phyloP scores from a whole-genome alignment of 2,113 vertebrate species.

The Elgaria multicarinata region DNA sequence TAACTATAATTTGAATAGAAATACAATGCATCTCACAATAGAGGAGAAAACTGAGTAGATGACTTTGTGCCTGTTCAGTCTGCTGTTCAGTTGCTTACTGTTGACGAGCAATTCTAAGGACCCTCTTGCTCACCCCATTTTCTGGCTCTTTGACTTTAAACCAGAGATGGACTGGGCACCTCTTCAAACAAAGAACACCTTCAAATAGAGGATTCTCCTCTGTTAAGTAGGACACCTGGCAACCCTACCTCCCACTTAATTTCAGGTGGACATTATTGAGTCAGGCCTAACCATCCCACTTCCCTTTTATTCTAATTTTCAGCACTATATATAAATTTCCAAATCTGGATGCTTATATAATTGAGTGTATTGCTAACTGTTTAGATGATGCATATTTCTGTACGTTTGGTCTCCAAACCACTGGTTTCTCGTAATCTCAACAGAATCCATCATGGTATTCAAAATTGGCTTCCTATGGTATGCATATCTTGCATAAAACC shows the following conservation, averaged over 20 bases:
- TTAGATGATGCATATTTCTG: not conserved
- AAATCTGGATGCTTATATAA: not conserved
- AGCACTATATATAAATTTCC: not conserved
- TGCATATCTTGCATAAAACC: not conserved
- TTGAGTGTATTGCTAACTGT: not conserved
- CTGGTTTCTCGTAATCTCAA: not conserved
- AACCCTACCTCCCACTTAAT: not conserved
- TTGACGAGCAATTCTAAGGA: too few species aligned
- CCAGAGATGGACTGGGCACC: too few species aligned
- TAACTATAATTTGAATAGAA: too few species aligned
- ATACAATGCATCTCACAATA: too few species aligned
- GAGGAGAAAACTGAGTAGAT: too few species aligned
- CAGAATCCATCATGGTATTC: not conserved
- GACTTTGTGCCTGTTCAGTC: too few species aligned
- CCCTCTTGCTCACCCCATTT: too few species aligned
- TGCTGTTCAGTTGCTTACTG: too few species aligned
- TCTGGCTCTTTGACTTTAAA: too few species aligned
- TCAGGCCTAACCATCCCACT: not conserved
- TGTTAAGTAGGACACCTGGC: too few species aligned
- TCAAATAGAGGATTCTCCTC: too few species aligned
- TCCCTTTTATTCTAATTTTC: not conserved
- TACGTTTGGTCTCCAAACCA: not conserved
- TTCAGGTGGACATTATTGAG: not conserved
- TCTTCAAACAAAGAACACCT: too few species aligned
- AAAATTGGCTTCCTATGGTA: not conserved